A percentile compares a stretch with the other conserved stretches of the same genome.
Evolutionary conservation across 1,140 invertebrate genomes (phyloP).

Genomic region (Aphelenchoides fujianensis): DNA sequence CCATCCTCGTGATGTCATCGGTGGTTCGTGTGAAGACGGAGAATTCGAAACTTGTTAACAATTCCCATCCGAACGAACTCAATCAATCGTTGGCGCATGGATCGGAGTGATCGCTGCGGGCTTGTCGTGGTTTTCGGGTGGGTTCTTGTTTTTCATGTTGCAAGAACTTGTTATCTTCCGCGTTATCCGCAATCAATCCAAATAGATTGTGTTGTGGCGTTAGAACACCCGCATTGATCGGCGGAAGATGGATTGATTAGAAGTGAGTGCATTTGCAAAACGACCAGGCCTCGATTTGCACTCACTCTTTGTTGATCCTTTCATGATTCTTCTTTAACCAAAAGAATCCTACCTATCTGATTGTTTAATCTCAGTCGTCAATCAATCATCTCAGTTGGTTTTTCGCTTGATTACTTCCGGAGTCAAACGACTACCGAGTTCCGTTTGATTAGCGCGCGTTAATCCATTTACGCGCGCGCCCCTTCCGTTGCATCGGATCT

Average conservation of each 20-base stretch:
- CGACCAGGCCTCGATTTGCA: no score
- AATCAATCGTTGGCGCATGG: background rate
- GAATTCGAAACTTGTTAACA: background rate
- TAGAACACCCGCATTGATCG: background rate
- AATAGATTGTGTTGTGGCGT: background rate
- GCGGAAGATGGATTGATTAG: no score
- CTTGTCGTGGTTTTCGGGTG: background rate
- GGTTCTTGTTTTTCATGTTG: background rate
- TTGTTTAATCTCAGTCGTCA: no score
- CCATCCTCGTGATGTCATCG: no score
- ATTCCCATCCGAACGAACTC: background rate
- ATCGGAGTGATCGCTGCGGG: background rate
- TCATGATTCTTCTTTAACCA: background rate
- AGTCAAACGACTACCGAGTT: background rate
- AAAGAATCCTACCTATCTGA: no score
- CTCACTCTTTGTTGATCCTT: no score
- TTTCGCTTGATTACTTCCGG: background rate
- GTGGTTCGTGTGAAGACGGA: no score
- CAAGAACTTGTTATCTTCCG: conserved; percentile 1
- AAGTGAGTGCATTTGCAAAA: no score
- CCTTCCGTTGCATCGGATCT: background rate
- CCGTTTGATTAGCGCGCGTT: background rate
- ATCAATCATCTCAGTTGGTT: no score
- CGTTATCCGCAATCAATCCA: background rate
- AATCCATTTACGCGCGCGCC: background rate